Base-by-base conservation (phyloP, 2,888 invertebrate genomes). In the Gari tellinella region DNA sequence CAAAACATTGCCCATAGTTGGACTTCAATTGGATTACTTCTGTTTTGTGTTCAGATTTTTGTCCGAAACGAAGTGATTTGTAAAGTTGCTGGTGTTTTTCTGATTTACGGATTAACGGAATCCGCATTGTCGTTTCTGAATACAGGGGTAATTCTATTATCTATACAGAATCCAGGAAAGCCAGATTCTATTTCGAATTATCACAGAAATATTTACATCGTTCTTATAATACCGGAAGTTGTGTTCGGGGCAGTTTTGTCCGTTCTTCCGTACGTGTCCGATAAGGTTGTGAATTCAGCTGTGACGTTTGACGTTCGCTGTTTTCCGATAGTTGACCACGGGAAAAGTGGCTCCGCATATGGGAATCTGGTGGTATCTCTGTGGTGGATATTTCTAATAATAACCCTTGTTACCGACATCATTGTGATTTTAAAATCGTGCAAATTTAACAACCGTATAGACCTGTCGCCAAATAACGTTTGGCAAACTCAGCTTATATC, bases 131-230 rank as follows among this genome's bases (percentile, higher is more conserved):
- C 82, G 23, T 80, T 80, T 49, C 53, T 86, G 23, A 77, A 83
- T 0, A 82, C 84, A 8, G 83, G 78, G 31, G 66, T 88, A 26
- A 85, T 86, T 48, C 57, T 88, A 31, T 62, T 86, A 4, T 72
- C 83, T 15, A 79, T 89, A 26, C 86, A 86, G 67, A 84, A 87
- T 57, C 89, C 89, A 14, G 82, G 85, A 48, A 87, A 87, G 63
- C 75, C 86, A n/a, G 72, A 84, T 1, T 75, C 84, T 23, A 69
- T 86, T 23, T 84, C 88, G 14, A 77, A 61, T n/a, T 87, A 86
- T 48, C 82, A 81, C 56, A 58, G 82, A 41, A 81, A 81, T 57
- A 58, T 85, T 37, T 73, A 82, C 21, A 63, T 84, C 7, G 74
- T 78, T 17, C 73, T 88, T 25, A 57, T 86, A 2, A 69, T 84